Evolutionary conservation across 2,797 vertebrate species (phyloP).

Genomic region (Lepilemur ruficaudatus): DNA sequence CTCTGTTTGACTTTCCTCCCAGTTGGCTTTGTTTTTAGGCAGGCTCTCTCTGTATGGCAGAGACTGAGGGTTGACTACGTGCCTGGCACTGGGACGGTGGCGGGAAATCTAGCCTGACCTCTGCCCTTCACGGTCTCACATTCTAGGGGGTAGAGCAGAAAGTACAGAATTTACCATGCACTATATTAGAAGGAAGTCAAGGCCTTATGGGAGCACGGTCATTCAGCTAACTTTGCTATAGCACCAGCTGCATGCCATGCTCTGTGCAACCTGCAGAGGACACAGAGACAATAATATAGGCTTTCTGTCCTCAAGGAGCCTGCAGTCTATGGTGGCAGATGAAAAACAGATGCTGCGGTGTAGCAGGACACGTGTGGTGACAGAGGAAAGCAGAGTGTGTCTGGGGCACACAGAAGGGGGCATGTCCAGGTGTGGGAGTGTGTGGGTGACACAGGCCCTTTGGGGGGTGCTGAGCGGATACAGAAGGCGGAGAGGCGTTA

Average conservation of each 20-base stretch:
- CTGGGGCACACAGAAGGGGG: background rate
- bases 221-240: background rate
- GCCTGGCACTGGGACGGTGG: background rate
- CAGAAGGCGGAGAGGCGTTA: background rate
- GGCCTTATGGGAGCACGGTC: background rate
- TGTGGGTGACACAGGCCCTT: background rate
- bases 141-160: background rate
- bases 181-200: background rate
- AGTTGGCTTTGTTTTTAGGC: background rate
- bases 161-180: background rate
- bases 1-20: background rate
- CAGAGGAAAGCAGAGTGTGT: background rate
- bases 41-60: background rate
- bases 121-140: background rate
- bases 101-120: background rate
- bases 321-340: background rate
- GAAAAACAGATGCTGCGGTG: background rate
- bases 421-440: rapidly evolving
- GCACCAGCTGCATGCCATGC: background rate
- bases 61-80: background rate
- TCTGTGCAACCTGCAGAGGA: background rate
- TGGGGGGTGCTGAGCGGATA: background rate
- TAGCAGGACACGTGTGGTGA: background rate
- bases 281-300: background rate
- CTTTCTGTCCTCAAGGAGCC: background rate